Evolutionary conservation across 1,140 invertebrate species (phyloP).

Genomic region (Conopomorpha cramerella): DNA sequence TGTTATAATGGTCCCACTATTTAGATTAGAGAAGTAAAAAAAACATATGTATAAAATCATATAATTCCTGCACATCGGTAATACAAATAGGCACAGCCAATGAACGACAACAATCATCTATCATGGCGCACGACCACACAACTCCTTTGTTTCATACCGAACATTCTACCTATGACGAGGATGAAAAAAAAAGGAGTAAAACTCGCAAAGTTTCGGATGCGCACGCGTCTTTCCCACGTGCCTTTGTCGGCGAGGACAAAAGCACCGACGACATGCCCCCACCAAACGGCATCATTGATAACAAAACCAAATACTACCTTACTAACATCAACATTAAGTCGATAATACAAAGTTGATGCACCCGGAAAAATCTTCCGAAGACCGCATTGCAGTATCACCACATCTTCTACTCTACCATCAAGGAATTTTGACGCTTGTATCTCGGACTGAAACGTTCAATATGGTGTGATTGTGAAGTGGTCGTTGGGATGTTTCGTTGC

Average conservation of each 20-base stretch:
- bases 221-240: constrained; percentile 51
- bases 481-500: neutral
- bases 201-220: constrained; percentile 19
- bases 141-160: too few species aligned
- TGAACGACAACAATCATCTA: too few species aligned
- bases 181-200: too few species aligned
- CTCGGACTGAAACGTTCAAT: too few species aligned
- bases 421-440: neutral
- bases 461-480: neutral
- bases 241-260: constrained; percentile 54
- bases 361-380: neutral
- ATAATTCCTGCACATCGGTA: too few species aligned
- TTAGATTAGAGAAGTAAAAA: too few species aligned
- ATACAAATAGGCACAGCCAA: too few species aligned
- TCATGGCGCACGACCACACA: too few species aligned
- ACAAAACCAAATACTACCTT: neutral
- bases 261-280: constrained; percentile 28
- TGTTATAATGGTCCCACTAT: too few species aligned
- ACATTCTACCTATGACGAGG: too few species aligned
- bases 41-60: too few species aligned
- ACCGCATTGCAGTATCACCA: too few species aligned
- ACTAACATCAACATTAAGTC: neutral
- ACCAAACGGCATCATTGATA: neutral
- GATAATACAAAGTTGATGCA: neutral
- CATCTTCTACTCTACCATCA: neutral